A percentile compares a stretch with the other conserved stretches of the same genome.
These are phyloP conservation scores for Helobdella robusta DNA, from an alignment of 2,888 invertebrate species.

Conservation along the genomic window DNA sequence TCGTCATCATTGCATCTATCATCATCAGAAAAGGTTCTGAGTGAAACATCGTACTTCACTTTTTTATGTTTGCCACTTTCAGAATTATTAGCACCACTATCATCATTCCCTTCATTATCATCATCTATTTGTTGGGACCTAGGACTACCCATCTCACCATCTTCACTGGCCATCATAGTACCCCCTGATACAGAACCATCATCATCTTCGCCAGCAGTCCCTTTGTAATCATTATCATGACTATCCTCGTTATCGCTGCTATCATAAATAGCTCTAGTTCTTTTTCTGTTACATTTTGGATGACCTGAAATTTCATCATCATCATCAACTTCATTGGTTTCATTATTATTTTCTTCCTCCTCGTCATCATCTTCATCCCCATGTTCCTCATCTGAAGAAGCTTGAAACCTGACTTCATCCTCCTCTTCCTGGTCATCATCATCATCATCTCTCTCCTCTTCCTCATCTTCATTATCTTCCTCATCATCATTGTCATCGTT, in stretches of 20 bases:
- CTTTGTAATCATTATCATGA: slow-evolving; percentile 1
- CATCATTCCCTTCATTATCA: slow-evolving; percentile 28
- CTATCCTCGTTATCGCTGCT: slow-evolving; percentile 15
- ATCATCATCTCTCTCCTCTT: slow-evolving; percentile 27
- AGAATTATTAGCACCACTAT: background rate
- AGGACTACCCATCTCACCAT: slow-evolving; percentile 13
- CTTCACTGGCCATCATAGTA: background rate
- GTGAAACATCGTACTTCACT: background rate
- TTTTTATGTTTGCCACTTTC: background rate
- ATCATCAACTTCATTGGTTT: no score
- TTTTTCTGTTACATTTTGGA: background rate
- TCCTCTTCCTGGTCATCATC: slow-evolving; percentile 11
- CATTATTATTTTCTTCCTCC: no score
- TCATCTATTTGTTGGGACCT: no score
- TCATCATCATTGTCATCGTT: slow-evolving; percentile 24
- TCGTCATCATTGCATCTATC: slow-evolving; percentile 30
- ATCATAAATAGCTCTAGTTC: background rate
- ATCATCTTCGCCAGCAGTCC: slow-evolving; percentile 9
- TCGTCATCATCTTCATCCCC: slow-evolving; percentile 8
- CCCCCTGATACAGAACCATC: background rate
- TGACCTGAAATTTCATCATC: no score
- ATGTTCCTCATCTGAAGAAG: slow-evolving; percentile 15
- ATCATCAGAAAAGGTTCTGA: slow-evolving; percentile 27
- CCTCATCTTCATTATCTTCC: slow-evolving; percentile 32
- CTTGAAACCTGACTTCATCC: background rate